Evolutionary conservation across 2,888 invertebrate genomes (phyloP).

Genomic region (Branchellion lobata): DNA sequence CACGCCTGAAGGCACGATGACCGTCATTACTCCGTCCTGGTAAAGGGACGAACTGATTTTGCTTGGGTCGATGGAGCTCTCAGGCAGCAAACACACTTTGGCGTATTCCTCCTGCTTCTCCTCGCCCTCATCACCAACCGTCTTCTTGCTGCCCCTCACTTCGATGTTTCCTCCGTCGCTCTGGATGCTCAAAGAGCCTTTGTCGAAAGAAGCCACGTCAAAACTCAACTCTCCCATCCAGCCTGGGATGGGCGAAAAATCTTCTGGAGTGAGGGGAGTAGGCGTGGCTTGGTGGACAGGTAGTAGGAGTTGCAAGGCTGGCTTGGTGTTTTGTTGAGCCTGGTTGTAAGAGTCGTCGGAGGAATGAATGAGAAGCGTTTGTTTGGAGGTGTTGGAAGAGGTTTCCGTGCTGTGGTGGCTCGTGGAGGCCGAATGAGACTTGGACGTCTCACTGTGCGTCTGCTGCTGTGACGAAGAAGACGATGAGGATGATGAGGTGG

Average conservation of each 20-base stretch:
- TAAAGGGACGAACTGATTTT: slow-evolving; percentile 50
- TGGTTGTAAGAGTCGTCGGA: background rate
- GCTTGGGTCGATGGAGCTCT: slow-evolving; percentile 44
- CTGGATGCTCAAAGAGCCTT: slow-evolving; percentile 48
- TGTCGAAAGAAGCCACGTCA: slow-evolving; percentile 49
- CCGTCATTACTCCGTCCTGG: slow-evolving; percentile 51
- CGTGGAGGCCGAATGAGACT: background rate
- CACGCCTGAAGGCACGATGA: slow-evolving; percentile 48
- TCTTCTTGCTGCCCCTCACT: slow-evolving; percentile 49
- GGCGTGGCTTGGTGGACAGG: background rate
- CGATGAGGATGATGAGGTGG: slow-evolving; percentile 27
- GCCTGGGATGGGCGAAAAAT: slow-evolving; percentile 28
- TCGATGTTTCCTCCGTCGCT: slow-evolving; percentile 51
- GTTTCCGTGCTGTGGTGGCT: background rate
- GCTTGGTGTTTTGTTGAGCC: background rate
- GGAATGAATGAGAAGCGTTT: background rate
- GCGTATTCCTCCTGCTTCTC: slow-evolving; percentile 49
- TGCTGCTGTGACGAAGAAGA: slow-evolving; percentile 13
- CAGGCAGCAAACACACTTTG: slow-evolving; percentile 50
- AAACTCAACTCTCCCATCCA: slow-evolving; percentile 48
- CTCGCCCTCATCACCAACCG: slow-evolving; percentile 45
- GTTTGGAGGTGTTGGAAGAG: background rate
- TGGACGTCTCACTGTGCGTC: background rate
- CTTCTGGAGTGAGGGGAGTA: slow-evolving; percentile 19
- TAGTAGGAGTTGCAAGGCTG: slow-evolving; percentile 6